Evolutionary conservation across 2,797 vertebrate species (phyloP), one percentile per base, ranked within the genome.

Genomic region (Champsocephalus gunnari): DNA sequence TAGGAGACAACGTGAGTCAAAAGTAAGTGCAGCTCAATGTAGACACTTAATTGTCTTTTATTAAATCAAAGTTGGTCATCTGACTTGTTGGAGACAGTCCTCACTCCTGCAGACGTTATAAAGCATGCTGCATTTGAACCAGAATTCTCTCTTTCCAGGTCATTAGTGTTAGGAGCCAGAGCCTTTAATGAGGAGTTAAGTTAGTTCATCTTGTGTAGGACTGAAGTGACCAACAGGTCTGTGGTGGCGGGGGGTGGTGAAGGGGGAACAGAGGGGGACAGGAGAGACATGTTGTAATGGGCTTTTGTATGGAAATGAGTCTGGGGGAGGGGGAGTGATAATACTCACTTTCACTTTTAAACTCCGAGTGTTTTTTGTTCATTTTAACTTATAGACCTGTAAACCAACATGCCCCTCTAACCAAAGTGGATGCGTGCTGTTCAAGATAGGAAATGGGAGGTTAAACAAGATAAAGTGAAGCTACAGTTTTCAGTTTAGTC

Each of bases 191-290:
- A 54, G 21, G 17, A 71, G 65, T 45, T 63, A 56, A 54, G 54
- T 69, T 60, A 14, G 60, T 82, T 73, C 75, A 82, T 71, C 64
- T 81, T 34, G 9, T 16, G 43, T 17, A 41, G 13, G 28, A 19
- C 48, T 19, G 19, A 55, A 45, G 50, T 51, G 65, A 75, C 73
- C 77, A 77, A 77, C 85, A 85, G 75, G 88, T 89, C 74, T 70
- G 63, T 12, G 67, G 43, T 45, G 53, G 53, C 19, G 67, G 41
- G 19, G 41, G 19, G 17, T 60, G 76, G 77, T 74, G 79, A 51
- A 57, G 61, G 28, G 38, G 69, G 48, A 80, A 67, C 91, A 92
- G 87, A 92, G 91, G 92, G 91, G 72, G 76, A 71, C 21, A 38
- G 62, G 28, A 32, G 71, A 76, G 74, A 58, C 32, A 68, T 41